These are phyloP conservation scores for Gastrophysa polygoni DNA, from an alignment of 2,888 invertebrate species.

Conservation along the genomic window DNA sequence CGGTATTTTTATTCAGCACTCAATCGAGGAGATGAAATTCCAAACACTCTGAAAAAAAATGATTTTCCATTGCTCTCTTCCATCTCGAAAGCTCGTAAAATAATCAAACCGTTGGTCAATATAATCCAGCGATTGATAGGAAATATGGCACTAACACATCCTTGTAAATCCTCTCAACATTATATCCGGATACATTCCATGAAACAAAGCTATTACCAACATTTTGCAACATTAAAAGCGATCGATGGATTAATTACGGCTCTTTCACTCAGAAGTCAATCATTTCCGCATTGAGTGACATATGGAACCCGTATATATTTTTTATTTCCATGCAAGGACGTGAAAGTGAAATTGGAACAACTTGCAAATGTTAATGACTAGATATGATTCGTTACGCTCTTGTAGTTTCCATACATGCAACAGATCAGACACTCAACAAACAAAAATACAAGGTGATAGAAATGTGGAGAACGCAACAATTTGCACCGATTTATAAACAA, in stretches of 20 bases:
- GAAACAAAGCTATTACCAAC: not conserved
- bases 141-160: no score
- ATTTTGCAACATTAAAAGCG: not conserved
- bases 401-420: conserved; percentile 9
- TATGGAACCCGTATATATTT: conserved; percentile 33
- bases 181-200: not conserved
- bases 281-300: conserved; percentile 28
- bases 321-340: conserved; percentile 19
- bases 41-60: no score
- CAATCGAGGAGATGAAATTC: no score
- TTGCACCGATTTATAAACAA: no score
- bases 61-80: no score
- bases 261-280: not conserved
- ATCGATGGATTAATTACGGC: not conserved
- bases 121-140: no score
- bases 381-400: conserved; percentile 26
- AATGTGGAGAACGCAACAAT: no score
- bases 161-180: no score
- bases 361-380: conserved; percentile 19
- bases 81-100: no score
- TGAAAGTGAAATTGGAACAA: conserved; percentile 41
- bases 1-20: no score
- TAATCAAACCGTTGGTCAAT: no score
- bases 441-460: not conserved
- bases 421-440: not conserved